These are phyloP conservation scores for Drymonia ruficornis DNA, from an alignment of 2,888 invertebrate species.

Conservation along the genomic window DNA sequence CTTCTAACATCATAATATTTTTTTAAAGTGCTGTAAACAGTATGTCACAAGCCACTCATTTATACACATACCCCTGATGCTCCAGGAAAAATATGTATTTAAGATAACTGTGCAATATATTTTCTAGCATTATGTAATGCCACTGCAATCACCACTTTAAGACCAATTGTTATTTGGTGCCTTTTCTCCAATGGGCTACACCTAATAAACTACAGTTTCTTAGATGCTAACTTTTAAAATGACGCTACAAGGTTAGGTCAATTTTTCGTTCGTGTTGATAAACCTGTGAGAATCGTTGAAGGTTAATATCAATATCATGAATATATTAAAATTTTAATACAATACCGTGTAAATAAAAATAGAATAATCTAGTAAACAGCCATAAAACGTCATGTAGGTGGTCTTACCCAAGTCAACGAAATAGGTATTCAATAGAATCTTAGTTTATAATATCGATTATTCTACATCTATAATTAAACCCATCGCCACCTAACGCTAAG, in stretches of 20 bases:
- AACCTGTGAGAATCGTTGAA: conserved; percentile 9
- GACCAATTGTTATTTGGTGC: neutral
- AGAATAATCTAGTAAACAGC: neutral
- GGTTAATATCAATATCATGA: conserved; percentile 10
- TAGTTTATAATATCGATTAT: no score
- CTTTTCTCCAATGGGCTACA: no score
- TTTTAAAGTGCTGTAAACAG: conserved; percentile 1
- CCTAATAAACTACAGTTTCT: no score
- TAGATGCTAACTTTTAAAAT: neutral
- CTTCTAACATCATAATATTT: neutral
- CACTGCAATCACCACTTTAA: neutral
- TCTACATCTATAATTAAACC: no score
- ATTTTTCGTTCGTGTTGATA: conserved; percentile 8
- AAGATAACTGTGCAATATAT: no score
- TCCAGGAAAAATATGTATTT: no score
- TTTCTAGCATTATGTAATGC: neutral
- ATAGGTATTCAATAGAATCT: neutral
- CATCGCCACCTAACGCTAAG: no score
- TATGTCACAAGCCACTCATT: neutral
- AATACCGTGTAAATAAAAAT: neutral
- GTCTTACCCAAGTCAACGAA: neutral
- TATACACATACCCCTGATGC: neutral
- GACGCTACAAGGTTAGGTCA: conserved; percentile 8
- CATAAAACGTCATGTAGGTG: no score
- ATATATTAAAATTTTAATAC: conserved; percentile 2